Evolutionary conservation across 1,140 invertebrate species (phyloP), one percentile per base, ranked within the genome.

Genomic region (Whitmania pigra): DNA sequence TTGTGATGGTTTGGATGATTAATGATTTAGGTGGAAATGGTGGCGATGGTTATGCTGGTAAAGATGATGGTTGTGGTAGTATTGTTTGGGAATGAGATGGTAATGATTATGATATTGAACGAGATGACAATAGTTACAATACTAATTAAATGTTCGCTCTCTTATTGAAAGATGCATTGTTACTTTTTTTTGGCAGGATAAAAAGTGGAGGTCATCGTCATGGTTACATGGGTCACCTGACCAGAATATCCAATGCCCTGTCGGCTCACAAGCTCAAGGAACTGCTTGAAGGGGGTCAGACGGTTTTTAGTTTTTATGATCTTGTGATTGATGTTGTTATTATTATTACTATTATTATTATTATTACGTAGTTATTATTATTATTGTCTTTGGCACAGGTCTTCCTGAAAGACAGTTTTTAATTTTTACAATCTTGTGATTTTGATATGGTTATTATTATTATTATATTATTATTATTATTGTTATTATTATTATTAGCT

Each of bases 191-290:
- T 75, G 73, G 20, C 69, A 84, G 83, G 75, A 76, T 73, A 77
- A 81, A 81, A 78, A 82, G 80, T 73, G 84, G 83, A 75, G 82
- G 84, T 74, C 82, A 84, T 73, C 80, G 88, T 29, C 81, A 85
- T 77, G 88, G 88, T 54, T 89, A 89, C 76, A 89, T 89, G 88
- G 89, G 89, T 67, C 89, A 90, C 81, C 79, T 90, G 74, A 88
- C 88, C 71, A 86, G 87, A 79, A 88, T 90, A 72, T 85, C 87
- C 25, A 89, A 89, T 81, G 83, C 86, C 75, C 83, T 89, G 75
- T 83, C 85, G 54, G 77, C 83, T 69, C 76, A 78, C 75, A 72
- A 78, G 63, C 82, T 83, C 76, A 82, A 80, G 43, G 43, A 49
- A 13, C 13, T 49, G 43, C 0, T 49, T 17, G 43, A 49, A 49